Evolutionary conservation across 2,888 invertebrate species (phyloP).

Genomic region (Rhagophthalmus giganteus): DNA sequence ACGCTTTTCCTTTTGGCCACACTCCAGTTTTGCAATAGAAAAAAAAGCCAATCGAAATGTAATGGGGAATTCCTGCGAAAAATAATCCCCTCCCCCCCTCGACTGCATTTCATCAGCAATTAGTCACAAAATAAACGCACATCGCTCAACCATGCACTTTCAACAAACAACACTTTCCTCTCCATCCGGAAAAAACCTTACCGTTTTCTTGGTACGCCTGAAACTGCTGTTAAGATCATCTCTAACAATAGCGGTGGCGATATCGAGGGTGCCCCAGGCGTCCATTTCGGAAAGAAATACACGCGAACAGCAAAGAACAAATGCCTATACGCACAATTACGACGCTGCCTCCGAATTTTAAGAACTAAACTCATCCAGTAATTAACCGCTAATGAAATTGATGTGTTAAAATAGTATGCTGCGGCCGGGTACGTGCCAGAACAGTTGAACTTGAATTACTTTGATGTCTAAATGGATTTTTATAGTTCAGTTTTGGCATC

Average conservation of each 20-base stretch:
- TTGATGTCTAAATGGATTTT: slow-evolving; percentile 11
- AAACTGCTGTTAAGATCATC: slow-evolving; percentile 65
- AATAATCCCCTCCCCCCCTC: too few relatives aligned
- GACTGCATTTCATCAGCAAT: too few relatives aligned
- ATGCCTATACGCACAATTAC: background rate
- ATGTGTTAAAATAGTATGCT: slow-evolving; percentile 34
- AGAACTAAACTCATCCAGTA: background rate
- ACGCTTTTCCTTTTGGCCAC: too few relatives aligned
- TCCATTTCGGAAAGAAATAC: slow-evolving; percentile 59
- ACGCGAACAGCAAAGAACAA: background rate
- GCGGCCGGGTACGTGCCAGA: slow-evolving; percentile 34
- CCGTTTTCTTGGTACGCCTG: slow-evolving; percentile 45
- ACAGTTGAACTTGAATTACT: slow-evolving; percentile 23
- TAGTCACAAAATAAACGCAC: background rate
- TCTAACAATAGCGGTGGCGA: slow-evolving; percentile 67
- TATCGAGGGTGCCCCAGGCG: slow-evolving; percentile 68
- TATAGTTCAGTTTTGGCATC: slow-evolving; percentile 5
- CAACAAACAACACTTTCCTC: background rate
- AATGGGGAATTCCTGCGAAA: too few relatives aligned
- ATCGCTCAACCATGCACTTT: background rate
- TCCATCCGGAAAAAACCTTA: slow-evolving; percentile 39
- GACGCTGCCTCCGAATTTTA: background rate
- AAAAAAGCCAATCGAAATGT: too few relatives aligned
- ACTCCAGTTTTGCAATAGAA: too few relatives aligned
- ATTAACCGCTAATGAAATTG: slow-evolving; percentile 9